These are phyloP conservation scores for Anas bernieri DNA, from an alignment of 2,797 vertebrate species.

Conservation along the genomic window DNA sequence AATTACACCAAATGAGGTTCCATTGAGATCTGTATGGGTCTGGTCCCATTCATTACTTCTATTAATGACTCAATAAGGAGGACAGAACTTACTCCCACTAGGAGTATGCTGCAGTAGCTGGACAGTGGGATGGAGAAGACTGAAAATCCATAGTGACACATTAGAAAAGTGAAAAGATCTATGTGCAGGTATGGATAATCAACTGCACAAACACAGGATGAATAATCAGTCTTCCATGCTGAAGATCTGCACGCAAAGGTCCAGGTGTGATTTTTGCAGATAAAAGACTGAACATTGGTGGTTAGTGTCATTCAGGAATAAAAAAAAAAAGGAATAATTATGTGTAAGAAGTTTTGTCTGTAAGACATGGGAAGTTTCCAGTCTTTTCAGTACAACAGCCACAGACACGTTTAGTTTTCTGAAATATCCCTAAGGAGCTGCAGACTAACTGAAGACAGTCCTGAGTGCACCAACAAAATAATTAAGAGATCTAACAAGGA, in stretches of 20 bases:
- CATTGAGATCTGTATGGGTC: background rate
- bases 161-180: background rate
- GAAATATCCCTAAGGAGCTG: background rate
- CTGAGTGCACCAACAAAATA: background rate
- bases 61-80: background rate
- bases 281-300: background rate
- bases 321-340: background rate
- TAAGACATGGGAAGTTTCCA: background rate
- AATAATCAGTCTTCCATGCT: background rate
- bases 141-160: background rate
- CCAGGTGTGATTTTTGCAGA: background rate
- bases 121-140: background rate
- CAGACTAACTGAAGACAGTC: background rate
- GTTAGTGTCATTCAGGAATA: background rate
- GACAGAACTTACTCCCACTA: background rate
- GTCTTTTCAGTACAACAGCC: background rate
- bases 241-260: background rate
- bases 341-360: background rate
- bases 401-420: background rate
- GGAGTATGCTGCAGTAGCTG: background rate
- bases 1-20: background rate
- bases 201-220: background rate
- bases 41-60: background rate
- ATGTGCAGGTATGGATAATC: background rate
- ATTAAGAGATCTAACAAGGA: background rate